Evolutionary conservation across 2,888 invertebrate species (phyloP), one percentile per base, ranked within the genome.

Genomic region (Trissonchulus latispiculum): DNA sequence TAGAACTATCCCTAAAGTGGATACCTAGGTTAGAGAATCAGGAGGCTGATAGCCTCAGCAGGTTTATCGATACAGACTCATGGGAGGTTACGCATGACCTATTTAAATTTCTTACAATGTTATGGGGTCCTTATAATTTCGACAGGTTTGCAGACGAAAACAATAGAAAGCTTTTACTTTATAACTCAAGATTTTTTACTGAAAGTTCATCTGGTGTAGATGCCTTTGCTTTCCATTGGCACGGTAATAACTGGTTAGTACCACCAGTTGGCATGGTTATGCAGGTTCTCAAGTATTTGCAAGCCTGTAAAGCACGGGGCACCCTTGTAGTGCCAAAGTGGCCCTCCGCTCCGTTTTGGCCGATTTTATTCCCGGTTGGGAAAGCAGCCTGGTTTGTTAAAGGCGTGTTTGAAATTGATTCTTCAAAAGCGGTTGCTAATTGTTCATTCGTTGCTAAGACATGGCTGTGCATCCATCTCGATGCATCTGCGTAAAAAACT

Each of bases 101-200:
- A 33, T 64, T 64, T 33, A 3, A 33, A 31, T 15, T 15, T 15
- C 33, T 28, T 15, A 33, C 8, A 3, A 15, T 29, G 8, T 8
- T 28, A 33, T 64, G 64, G 64, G 64, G 64, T 8, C 29, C 29
- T 28, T 15, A 18, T 3, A n/a, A 28, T n/a, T 28, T 64, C 33
- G 64, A 64, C 33, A 8, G 64, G 8, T 64, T 64, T 64, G 64
- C 64, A 15, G 64, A 64, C 33, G 33, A 64, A 28, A 64, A 8
- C 8, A 64, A 64, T n/a, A 29, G 15, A 64, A 64, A 64, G 28
- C 33, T 28, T 15, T 15, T 31, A 64, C 8, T 15, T n/a, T 64
- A 31, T n/a, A 64, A 64, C 64, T 64, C 64, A 33, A 64, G 28
- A 64, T 64, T 64, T 64, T 33, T 15, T 15, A 15, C 8, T n/a